Evolutionary conservation across 1,140 invertebrate species (phyloP), one percentile per base, ranked within the genome.

Genomic region (Octopus sinensis): DNA sequence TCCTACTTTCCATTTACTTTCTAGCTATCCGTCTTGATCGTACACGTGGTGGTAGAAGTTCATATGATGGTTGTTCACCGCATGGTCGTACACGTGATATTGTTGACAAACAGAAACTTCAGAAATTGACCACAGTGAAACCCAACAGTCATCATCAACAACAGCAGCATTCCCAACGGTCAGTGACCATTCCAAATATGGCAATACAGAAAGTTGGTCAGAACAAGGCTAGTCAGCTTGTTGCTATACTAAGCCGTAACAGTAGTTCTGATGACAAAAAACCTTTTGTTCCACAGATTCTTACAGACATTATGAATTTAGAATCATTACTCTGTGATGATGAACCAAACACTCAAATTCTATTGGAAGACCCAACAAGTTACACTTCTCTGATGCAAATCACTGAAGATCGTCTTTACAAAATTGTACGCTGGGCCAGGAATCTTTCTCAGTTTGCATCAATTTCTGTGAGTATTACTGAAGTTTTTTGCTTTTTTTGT

Each of bases 341-440:
- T 62, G 89, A 91, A 54, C 84, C 86, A 76, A 85, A 86, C 12
- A 79, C 81, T n/a, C 82, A 86, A 12, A 81, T 87, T 17, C 80
- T 85, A 43, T 79, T 82, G 53, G 84, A 86, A 76, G 84, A 87
- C 79, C 81, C 85, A 81, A 83, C 82, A 77, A 75, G 86, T 54
- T 89, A 88, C 83, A 87, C 68, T 56, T 90, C 86, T 80, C 83
- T 90, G 84, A 84, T 91, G 78, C 90, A 91, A 80, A 81, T 98
- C 81, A 96, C 97, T 68, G 97, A 99, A 91, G 95, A 98, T 90
- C 92, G 97, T 56, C 93, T 99, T 1, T 98, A 98, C 90, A 98
- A 98, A 92, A 97, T 99, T 85, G 97, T 99, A 80, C 97, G 98
- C 88, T 99, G 97, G 97, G 98, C 97, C 91, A 96, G 98, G 90